Evolutionary conservation across 1,140 invertebrate genomes (phyloP).

Genomic region (Sarcophaga bullata): DNA sequence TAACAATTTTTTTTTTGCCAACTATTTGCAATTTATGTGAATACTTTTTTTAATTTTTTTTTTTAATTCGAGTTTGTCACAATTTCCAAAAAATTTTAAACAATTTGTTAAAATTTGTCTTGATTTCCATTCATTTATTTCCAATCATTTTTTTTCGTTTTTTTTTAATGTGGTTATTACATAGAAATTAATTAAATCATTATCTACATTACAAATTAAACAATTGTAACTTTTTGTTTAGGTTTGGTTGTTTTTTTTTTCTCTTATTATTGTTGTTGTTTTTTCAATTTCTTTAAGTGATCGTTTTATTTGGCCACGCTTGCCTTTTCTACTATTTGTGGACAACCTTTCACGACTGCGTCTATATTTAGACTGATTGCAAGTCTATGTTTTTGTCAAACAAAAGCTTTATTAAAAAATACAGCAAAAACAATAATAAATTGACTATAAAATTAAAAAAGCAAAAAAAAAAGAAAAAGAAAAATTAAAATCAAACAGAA

Average conservation of each 20-base stretch:
- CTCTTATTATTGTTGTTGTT: background rate
- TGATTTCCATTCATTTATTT: no score
- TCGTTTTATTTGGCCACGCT: no score
- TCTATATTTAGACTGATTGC: slow-evolving; percentile 30
- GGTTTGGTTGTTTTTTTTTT: background rate
- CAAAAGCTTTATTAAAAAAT: slow-evolving; percentile 26
- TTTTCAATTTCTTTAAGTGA: no score
- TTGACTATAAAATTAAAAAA: no score
- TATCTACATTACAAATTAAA: background rate
- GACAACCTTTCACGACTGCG: slow-evolving; percentile 26
- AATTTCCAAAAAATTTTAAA: no score
- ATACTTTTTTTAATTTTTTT: no score
- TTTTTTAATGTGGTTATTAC: no score
- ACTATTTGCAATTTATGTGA: background rate
- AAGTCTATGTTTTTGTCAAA: slow-evolving; percentile 22
- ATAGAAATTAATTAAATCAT: background rate
- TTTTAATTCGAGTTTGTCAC: no score
- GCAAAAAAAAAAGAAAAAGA: no score
- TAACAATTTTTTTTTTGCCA: background rate
- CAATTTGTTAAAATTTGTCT: background rate
- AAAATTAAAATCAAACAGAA: background rate
- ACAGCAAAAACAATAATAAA: no score
- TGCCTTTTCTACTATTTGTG: background rate
- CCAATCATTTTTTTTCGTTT: no score
- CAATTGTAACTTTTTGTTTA: slow-evolving; percentile 21